Evolutionary conservation across 2,797 vertebrate species (phyloP).

Genomic region (Eospalax fontanierii): DNA sequence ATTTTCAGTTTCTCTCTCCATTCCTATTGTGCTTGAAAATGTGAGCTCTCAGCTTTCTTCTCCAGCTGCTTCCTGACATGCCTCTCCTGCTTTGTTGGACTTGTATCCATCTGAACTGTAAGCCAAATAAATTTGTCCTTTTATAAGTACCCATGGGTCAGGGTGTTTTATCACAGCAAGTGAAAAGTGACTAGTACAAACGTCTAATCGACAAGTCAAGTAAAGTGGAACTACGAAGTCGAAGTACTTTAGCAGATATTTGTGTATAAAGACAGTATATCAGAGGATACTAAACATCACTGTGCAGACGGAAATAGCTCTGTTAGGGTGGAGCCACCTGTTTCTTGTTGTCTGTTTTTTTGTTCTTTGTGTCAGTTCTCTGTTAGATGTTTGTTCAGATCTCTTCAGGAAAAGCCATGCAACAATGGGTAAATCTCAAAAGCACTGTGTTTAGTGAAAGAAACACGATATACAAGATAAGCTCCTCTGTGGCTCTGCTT

Average conservation of each 20-base stretch:
- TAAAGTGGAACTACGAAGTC: not conserved
- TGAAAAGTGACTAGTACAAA: too few relatives aligned
- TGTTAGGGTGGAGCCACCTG: not conserved
- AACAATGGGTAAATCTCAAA: not conserved
- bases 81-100: too few relatives aligned
- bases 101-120: too few relatives aligned
- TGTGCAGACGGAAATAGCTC: too few relatives aligned
- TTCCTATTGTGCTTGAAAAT: too few relatives aligned
- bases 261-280: not conserved
- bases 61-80: too few relatives aligned
- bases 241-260: slow-evolving; percentile 6
- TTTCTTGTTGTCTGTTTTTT: too few relatives aligned
- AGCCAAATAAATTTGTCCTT: too few relatives aligned
- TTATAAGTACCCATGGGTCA: too few relatives aligned
- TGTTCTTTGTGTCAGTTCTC: not conserved
- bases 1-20: too few relatives aligned
- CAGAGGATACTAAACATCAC: not conserved
- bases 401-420: not conserved
- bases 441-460: not conserved
- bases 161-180: too few relatives aligned
- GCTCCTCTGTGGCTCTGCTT: not conserved
- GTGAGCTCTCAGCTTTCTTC: too few relatives aligned
- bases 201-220: not conserved
- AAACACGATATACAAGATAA: not conserved
- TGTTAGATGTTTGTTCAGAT: not conserved